phyloP scores from a whole-genome alignment of 2,797 vertebrate species.

The Peromyscus aztecus region DNA sequence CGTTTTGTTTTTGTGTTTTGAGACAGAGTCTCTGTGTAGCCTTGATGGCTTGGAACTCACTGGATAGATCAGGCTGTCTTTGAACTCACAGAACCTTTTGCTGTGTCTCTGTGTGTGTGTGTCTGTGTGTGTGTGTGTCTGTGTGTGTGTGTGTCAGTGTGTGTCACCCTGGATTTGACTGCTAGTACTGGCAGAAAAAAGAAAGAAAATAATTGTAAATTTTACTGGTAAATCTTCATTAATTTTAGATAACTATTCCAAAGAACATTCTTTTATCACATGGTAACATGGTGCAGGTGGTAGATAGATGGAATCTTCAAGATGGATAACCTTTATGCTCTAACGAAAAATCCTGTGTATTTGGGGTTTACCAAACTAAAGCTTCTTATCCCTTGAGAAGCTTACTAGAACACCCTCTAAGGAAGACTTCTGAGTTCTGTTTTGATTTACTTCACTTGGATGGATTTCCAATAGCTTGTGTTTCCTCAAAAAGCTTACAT shows the following conservation, averaged over 20 bases:
- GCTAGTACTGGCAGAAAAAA: too few species aligned
- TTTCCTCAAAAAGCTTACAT: not conserved
- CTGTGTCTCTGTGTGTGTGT: not conserved
- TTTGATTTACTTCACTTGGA: slow-evolving; percentile 32
- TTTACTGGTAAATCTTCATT: not conserved
- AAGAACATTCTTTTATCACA: slow-evolving; percentile 29
- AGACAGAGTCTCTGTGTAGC: not conserved
- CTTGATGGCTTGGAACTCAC: not conserved
- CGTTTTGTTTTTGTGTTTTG: not conserved
- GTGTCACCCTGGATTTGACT: too few species aligned
- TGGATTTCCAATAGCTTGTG: slow-evolving; percentile 19
- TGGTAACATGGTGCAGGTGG: slow-evolving; percentile 18
- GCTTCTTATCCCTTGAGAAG: not conserved
- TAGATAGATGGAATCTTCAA: slow-evolving; percentile 14
- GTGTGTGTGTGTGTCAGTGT: too few species aligned
- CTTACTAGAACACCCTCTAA: slow-evolving; percentile 20
- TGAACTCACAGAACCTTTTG: not conserved
- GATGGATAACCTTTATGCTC: not conserved
- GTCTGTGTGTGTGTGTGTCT: too few species aligned
- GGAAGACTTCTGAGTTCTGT: slow-evolving; percentile 38
- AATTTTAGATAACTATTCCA: not conserved
- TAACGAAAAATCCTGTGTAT: not conserved
- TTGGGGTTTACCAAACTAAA: slow-evolving; percentile 50
- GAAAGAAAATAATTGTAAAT: not conserved
- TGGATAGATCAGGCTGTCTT: not conserved